Evolutionary conservation across 2,113 vertebrate species (phyloP), one percentile per base, ranked within the genome.

Genomic region (Antechinus stuartii): DNA sequence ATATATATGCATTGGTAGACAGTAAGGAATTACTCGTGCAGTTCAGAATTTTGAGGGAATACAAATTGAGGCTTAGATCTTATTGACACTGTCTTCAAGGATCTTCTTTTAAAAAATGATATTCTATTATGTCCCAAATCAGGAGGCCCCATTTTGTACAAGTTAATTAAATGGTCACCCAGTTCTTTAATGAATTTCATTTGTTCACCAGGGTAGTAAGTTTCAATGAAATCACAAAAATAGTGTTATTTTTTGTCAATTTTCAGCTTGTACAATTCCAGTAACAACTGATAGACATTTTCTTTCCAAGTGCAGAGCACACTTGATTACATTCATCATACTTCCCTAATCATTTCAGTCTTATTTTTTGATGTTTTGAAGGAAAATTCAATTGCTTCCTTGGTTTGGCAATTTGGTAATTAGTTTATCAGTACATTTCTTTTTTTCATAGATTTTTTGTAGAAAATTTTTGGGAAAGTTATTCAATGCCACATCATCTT

Each of bases 171-270:
- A 12, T n/a, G 14, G 16, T 35, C 12, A 76, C 61, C 12, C 30
- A 97, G 92, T 55, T 97, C 97, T 92, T 98, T 97, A 91, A 97
- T 97, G 23, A 97, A 97, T 23, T 97, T 97, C 92, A 98, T 97
- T 92, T 98, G 98, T 91, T 97, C 98, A 57, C 95, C 50, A 68
- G 97, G 90, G 90, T 97, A 97, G 90, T 97, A 57, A 9, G 96
- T 97, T 96, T 98, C 98, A 92, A 98, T 97, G 57, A 98, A 97
- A 94, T 98, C 97, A 25, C 97, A 96, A 91, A 98, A 95, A 54
- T 98, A 97, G 53, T 97, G 96, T 50, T 98, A 97, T 2, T 91
- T 92, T 90, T 94, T 96, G 9, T 95, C 95, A 0, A 96, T 95
- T 35, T 97, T 97, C 57, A 98, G 94, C 8, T 93, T 7, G 27